Percentiles rank a stretch among this genome's conserved stretches.
Conservation (phyloP, 2,113 vertebrate genomes). For the Todiramphus chloris region DNA sequence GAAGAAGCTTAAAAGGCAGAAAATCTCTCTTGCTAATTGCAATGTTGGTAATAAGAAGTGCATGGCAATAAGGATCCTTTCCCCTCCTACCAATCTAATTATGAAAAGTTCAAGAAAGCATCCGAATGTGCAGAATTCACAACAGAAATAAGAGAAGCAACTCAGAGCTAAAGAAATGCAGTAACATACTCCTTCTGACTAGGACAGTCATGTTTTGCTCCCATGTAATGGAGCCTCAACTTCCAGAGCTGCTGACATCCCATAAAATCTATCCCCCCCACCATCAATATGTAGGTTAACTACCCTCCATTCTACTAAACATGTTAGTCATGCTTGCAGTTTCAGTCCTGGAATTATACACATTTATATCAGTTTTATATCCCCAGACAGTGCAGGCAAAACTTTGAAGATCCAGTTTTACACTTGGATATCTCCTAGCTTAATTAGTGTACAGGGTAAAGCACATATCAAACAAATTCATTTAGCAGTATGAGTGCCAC, state of each 20-base stretch:
- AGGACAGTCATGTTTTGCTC: not conserved
- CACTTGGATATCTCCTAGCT: not conserved
- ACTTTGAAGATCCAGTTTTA: not conserved
- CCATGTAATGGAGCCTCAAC: not conserved
- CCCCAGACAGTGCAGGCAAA: not conserved
- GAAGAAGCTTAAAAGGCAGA: constrained; percentile 31
- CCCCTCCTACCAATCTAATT: not conserved
- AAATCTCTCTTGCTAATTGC: not conserved
- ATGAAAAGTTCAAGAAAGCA: constrained; percentile 18
- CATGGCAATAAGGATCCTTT: not conserved
- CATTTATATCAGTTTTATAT: not conserved
- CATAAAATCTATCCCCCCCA: accelerated
- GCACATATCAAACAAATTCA: not conserved
- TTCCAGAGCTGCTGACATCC: not conserved
- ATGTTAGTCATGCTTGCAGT: not conserved
- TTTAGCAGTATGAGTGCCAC: not conserved
- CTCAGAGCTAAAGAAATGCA: not conserved
- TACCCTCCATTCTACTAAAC: not conserved
- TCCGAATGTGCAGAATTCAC: constrained; percentile 18
- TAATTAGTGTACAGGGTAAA: not conserved
- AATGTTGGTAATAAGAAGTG: not conserved
- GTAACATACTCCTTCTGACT: not conserved
- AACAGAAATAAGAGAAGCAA: not conserved
- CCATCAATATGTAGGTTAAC: not conserved
- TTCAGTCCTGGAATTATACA: not conserved